Percentiles rank a stretch among this genome's conserved stretches.
phyloP scores from a whole-genome alignment of 2,888 invertebrate genomes.

The Apodemia duryi region DNA sequence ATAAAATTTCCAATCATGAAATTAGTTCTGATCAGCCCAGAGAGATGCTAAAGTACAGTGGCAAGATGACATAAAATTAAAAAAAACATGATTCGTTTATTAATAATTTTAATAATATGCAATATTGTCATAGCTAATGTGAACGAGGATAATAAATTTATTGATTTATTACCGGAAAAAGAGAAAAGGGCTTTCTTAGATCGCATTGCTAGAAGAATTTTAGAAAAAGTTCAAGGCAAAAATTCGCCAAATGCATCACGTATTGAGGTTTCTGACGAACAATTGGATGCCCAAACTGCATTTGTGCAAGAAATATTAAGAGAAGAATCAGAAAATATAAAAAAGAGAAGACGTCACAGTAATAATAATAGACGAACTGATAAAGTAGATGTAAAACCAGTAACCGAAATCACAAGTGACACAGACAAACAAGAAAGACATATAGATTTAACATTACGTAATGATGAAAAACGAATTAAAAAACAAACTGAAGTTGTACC shows the following conservation, averaged over 20 bases:
- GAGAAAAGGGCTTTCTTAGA: conserved; percentile 57
- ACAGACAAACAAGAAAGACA: conserved; percentile 23
- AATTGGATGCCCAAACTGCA: conserved; percentile 45
- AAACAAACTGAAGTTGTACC: conserved; percentile 24
- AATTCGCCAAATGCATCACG: conserved; percentile 33
- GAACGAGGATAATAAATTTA: conserved; percentile 49
- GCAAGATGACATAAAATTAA: conserved; percentile 20
- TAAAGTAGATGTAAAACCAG: conserved; percentile 22
- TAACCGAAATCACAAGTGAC: conserved; percentile 24
- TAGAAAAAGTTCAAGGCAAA: conserved; percentile 43
- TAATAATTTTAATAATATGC: conserved; percentile 34
- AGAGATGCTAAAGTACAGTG: conserved; percentile 27
- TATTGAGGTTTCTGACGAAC: conserved; percentile 44
- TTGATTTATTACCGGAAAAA: conserved; percentile 53
- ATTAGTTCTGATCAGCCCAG: not conserved
- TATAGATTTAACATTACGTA: conserved; percentile 35
- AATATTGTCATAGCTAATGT: conserved; percentile 26
- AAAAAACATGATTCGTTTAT: conserved; percentile 37
- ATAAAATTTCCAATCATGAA: conserved; percentile 8
- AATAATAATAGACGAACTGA: conserved; percentile 19
- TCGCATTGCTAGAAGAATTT: conserved; percentile 53
- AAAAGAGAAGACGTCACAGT: conserved; percentile 23
- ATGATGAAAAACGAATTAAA: conserved; percentile 26
- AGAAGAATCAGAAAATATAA: conserved; percentile 45
- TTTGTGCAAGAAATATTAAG: conserved; percentile 48